phyloP scores from a whole-genome alignment of 2,888 invertebrate species.

The Phrixothrix hirtus region DNA sequence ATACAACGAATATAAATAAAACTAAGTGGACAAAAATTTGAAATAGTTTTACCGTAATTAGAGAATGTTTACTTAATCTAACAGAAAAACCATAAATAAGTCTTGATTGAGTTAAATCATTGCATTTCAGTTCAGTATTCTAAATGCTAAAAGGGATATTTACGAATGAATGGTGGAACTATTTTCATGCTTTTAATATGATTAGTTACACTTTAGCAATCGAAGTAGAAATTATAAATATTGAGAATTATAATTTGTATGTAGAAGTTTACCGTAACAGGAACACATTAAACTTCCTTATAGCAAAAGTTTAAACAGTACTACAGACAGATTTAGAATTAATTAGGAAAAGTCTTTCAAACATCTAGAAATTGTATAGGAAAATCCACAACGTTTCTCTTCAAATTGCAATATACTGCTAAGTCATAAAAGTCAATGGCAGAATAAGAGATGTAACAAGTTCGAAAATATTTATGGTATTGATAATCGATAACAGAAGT shows the following conservation, averaged over 20 bases:
- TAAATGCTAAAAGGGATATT: no score
- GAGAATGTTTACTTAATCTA: no score
- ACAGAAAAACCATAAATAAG: no score
- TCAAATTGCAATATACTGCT: slow-evolving; percentile 8
- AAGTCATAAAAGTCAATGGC: slow-evolving; percentile 11
- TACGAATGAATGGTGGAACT: background rate
- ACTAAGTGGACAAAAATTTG: no score
- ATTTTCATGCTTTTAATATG: background rate
- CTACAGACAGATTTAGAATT: background rate
- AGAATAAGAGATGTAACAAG: slow-evolving; percentile 18
- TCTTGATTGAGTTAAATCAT: background rate
- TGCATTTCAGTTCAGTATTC: no score
- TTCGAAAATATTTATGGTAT: slow-evolving; percentile 19
- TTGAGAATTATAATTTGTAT: background rate
- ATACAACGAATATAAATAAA: no score
- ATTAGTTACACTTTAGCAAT: background rate
- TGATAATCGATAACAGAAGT: slow-evolving; percentile 18
- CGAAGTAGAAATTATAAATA: background rate
- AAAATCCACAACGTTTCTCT: slow-evolving; percentile 1
- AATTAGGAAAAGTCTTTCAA: background rate
- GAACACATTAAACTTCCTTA: background rate
- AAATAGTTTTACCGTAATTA: no score
- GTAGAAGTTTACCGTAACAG: background rate
- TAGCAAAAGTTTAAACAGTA: background rate
- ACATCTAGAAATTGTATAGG: background rate